These are phyloP conservation scores for Meles meles DNA, from an alignment of 2,113 vertebrate species.

Conservation along the genomic window DNA sequence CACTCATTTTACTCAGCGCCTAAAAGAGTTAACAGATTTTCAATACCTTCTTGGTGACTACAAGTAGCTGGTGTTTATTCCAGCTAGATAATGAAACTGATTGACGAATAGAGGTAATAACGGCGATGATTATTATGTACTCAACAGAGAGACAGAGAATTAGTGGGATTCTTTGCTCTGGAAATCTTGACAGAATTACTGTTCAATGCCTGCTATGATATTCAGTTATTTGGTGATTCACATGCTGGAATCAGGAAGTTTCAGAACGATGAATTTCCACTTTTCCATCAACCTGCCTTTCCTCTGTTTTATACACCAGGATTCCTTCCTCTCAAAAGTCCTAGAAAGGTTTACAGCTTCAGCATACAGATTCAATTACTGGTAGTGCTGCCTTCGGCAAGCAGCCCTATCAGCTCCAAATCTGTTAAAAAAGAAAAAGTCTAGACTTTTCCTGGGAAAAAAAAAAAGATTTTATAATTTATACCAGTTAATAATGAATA, in stretches of 20 bases:
- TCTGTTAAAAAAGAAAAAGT: constrained; percentile 62
- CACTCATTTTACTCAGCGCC: not conserved
- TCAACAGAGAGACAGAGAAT: not conserved
- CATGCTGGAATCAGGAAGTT: not conserved
- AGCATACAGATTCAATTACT: constrained; percentile 66
- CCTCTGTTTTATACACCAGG: not conserved
- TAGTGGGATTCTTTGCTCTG: not conserved
- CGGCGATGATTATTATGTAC: not conserved
- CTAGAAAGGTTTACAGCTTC: not conserved
- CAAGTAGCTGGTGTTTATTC: not conserved
- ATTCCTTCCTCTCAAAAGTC: constrained; percentile 4
- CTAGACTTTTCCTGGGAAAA: constrained; percentile 30
- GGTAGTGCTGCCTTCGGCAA: constrained; percentile 27
- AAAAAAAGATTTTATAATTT: constrained; percentile 61
- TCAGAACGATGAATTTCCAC: not conserved
- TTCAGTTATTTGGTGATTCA: not conserved
- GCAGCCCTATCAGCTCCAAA: constrained; percentile 40
- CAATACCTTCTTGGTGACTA: not conserved
- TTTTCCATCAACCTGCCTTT: not conserved
- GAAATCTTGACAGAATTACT: not conserved
- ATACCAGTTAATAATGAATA: constrained; percentile 65
- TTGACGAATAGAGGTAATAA: not conserved
- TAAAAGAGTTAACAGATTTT: not conserved
- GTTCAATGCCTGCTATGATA: not conserved
- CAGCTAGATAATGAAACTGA: not conserved